Evolutionary conservation across 1,140 invertebrate species (phyloP), one percentile per base, ranked within the genome.

Genomic region (Drosophila lacteicornis): DNA sequence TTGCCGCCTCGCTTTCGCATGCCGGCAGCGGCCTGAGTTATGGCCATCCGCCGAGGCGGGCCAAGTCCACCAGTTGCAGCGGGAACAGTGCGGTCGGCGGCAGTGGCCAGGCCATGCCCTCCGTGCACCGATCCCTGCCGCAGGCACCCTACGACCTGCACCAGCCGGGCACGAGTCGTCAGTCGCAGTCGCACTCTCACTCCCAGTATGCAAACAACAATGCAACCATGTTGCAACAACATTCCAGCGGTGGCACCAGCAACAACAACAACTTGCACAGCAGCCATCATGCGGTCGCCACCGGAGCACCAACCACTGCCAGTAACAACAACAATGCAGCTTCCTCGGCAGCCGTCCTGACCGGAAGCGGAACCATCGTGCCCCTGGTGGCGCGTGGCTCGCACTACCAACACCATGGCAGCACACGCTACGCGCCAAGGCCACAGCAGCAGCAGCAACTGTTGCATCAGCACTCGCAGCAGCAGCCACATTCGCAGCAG

Each of bases 1-100:
- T 93, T 36, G 92, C 92, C 19, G 92, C 92, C 47, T 93, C 92
- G 5, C 51, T 93, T 36, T 92, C 91, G 11, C 91, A 91, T 55
- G 91, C 86, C 30, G 92, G 84, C 43, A 91, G 73, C 19, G 92
- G 92, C 1, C 78, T 92, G 25, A 91, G 90, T 77, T 93, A 92
- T 57, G 90, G 86, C 0, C 91, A 92, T 83, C 91, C 92, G 60
- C 91, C 92, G 15, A 79, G 92, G 7, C 69, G 92, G 49, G 83
- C 63, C 59, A 91, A 91, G 65, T 82, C 81, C 13, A 84, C 78
- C 65, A 91, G 77, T 62, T 68, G 63, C 45, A 74, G 78, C 63
- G 74, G 67, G 49, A 80, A 33, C n/a, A 70, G 17, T 47, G 43
- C 43, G 7, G 17, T 51, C 3, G 51, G 59, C 12, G 51, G 61